Percentiles rank a stretch among this genome's conserved stretches.
Conservation (phyloP, 1,140 invertebrate genomes). For the Drosophila repleta region DNA sequence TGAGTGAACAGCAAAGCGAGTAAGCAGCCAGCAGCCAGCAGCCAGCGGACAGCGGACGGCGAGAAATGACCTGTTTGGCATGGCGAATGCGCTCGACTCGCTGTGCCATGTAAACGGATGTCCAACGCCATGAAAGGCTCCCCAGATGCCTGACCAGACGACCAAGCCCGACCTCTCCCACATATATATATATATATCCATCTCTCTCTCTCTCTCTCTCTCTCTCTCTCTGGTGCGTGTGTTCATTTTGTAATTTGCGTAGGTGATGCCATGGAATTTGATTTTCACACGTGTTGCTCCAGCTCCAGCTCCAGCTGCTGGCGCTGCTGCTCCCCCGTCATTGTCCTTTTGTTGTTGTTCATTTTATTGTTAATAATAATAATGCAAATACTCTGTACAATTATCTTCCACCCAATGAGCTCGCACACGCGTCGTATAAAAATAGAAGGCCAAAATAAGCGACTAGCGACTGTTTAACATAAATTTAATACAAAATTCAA, state of each 20-base stretch:
- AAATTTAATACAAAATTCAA: slow-evolving; percentile 15
- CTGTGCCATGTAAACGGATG: slow-evolving; percentile 50
- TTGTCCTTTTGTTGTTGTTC: slow-evolving; percentile 56
- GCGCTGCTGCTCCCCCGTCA: slow-evolving; percentile 2
- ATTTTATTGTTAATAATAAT: slow-evolving; percentile 71
- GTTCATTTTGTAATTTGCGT: slow-evolving; percentile 82
- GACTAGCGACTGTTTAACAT: slow-evolving; percentile 15
- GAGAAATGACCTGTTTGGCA: slow-evolving; percentile 62
- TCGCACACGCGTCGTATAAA: slow-evolving; percentile 71
- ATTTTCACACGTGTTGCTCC: slow-evolving; percentile 80
- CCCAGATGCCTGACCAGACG: slow-evolving; percentile 16
- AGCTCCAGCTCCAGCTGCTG: slow-evolving; percentile 12
- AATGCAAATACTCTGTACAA: slow-evolving; percentile 77
- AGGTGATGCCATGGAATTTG: slow-evolving; percentile 82
- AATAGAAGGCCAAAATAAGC: slow-evolving; percentile 55
- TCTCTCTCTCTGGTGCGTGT: slow-evolving; percentile 68
- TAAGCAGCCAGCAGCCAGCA: slow-evolving; percentile 10
- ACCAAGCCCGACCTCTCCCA: not conserved
- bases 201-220: not conserved
- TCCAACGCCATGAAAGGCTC: slow-evolving; percentile 10
- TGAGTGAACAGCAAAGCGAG: slow-evolving; percentile 10
- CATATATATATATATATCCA: too few species aligned
- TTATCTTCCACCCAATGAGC: slow-evolving; percentile 77
- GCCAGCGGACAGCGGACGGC: not conserved
- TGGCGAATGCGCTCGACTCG: slow-evolving; percentile 72